These are phyloP conservation scores for Ephialtes manifestator DNA, from an alignment of 2,888 invertebrate species.

Conservation along the genomic window DNA sequence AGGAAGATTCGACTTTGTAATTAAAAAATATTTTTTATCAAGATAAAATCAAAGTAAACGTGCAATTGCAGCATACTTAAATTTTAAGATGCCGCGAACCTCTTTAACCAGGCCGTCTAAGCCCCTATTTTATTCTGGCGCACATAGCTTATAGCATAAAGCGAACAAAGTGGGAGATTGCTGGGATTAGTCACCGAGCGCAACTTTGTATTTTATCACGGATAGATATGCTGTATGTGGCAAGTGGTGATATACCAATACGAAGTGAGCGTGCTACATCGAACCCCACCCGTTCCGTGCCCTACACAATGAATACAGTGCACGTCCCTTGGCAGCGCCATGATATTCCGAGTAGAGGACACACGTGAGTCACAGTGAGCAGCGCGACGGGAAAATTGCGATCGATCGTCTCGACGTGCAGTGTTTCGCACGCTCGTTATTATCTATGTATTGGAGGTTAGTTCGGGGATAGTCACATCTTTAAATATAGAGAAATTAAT, in stretches of 20 bases:
- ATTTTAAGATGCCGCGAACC: too few species aligned
- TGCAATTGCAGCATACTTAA: too few species aligned
- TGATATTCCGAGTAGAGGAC: slow-evolving; percentile 21
- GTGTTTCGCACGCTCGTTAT: slow-evolving; percentile 51
- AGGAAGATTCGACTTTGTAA: too few species aligned
- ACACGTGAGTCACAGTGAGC: slow-evolving; percentile 24
- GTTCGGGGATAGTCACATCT: background rate
- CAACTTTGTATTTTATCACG: slow-evolving; percentile 8
- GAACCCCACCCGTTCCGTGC: background rate
- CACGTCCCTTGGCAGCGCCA: slow-evolving; percentile 15
- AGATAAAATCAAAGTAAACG: too few species aligned
- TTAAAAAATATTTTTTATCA: too few species aligned
- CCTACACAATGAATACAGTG: too few species aligned
- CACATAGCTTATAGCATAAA: too few species aligned
- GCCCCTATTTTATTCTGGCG: background rate
- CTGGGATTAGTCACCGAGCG: slow-evolving; percentile 9
- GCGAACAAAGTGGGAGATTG: slow-evolving; percentile 1
- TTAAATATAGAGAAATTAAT: background rate
- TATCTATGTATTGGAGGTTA: slow-evolving; percentile 19
- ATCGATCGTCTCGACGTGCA: slow-evolving; percentile 78
- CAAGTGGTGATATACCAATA: slow-evolving; percentile 11
- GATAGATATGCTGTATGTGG: background rate
- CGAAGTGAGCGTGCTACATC: background rate
- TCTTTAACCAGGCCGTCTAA: too few species aligned
- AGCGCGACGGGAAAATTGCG: slow-evolving; percentile 79